Conservation (phyloP, 2,113 vertebrate genomes). For the Tenebrosternarchus preto region DNA sequence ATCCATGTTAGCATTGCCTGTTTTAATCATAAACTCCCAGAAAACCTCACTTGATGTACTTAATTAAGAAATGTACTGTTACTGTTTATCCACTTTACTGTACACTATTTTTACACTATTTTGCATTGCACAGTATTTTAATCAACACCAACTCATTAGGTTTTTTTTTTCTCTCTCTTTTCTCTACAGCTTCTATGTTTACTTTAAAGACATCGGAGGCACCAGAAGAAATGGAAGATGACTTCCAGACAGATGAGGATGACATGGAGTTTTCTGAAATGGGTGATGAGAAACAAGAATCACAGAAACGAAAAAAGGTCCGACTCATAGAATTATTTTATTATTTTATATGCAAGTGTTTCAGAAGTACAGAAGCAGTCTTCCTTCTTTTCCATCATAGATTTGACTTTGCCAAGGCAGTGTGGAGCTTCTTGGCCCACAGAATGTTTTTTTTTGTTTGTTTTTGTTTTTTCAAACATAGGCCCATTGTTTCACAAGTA, state of each 20-base stretch:
- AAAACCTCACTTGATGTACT: no score
- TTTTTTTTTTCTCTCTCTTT: not conserved
- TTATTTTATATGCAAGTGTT: no score
- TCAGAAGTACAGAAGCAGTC: no score
- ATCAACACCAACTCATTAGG: no score
- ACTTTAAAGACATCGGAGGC: constrained; percentile 49
- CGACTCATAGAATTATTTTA: not conserved
- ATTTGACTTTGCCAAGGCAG: no score
- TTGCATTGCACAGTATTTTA: not conserved
- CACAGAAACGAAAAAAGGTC: constrained; percentile 76
- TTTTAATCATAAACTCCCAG: not conserved
- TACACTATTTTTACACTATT: not conserved
- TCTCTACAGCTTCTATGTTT: constrained; percentile 66
- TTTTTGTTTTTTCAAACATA: no score
- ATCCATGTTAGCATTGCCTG: constrained; percentile 82
- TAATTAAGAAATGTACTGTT: no score
- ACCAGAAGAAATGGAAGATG: constrained; percentile 42
- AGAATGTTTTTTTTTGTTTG: no score
- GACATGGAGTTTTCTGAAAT: constrained; percentile 61
- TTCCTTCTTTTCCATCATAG: no score
- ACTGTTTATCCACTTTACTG: no score
- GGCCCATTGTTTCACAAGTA: no score
- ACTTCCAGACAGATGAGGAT: constrained; percentile 73
- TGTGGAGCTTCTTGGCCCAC: no score
- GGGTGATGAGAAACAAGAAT: constrained; percentile 62